phyloP scores from a whole-genome alignment of 2,888 invertebrate genomes.

The Crematogaster levior region DNA sequence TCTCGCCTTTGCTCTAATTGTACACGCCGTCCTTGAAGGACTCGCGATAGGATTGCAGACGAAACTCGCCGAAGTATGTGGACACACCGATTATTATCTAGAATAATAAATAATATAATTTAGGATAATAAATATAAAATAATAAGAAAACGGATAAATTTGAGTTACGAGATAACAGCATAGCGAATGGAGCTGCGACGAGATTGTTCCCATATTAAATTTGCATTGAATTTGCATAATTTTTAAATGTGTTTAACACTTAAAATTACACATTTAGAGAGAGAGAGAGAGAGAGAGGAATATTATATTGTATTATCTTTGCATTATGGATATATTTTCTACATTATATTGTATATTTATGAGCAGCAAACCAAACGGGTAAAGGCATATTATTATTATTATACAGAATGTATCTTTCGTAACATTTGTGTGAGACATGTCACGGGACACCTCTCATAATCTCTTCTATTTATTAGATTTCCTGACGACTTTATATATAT shows the following conservation, averaged over 20 bases:
- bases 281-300: background rate
- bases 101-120: background rate
- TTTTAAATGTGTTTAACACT: slow-evolving; percentile 12
- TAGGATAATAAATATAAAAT: background rate
- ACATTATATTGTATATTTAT: slow-evolving; percentile 5
- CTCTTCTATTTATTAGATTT: background rate
- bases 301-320: slow-evolving; percentile 3
- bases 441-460: background rate
- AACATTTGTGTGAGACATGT: background rate
- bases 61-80: slow-evolving; percentile 87
- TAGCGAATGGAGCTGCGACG: background rate
- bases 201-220: background rate
- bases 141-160: background rate
- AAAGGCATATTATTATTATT: background rate
- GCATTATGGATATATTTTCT: background rate
- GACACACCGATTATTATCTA: background rate
- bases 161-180: background rate
- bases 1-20: slow-evolving; percentile 90
- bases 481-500: background rate
- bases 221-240: slow-evolving; percentile 1
- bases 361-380: background rate
- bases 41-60: slow-evolving; percentile 93
- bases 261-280: no score
- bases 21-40: slow-evolving; percentile 93
- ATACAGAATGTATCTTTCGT: no score